Evolutionary conservation across 2,888 invertebrate species (phyloP).

Genomic region (Eumerus sabulonum): DNA sequence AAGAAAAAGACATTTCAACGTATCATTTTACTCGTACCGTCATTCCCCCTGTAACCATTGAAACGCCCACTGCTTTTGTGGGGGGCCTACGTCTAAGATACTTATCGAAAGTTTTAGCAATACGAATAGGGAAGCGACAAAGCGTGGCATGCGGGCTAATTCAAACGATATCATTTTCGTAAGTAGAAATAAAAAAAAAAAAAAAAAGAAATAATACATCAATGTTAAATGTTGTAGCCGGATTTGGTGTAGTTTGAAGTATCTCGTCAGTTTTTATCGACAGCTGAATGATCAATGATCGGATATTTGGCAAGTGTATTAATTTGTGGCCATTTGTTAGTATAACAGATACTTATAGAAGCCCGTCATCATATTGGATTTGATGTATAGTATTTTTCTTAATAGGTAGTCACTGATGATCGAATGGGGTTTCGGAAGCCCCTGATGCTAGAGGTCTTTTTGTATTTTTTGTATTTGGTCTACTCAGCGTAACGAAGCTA

Average conservation of each 20-base stretch:
- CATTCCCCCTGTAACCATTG: slow-evolving; percentile 3
- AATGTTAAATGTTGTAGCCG: background rate
- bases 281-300: background rate
- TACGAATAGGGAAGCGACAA: too few species aligned
- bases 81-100: background rate
- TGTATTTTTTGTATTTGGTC: too few species aligned
- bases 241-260: slow-evolving; percentile 5
- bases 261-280: background rate
- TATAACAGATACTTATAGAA: slow-evolving; percentile 7
- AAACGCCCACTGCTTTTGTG: slow-evolving; percentile 21
- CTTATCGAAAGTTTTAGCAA: too few species aligned
- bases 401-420: too few species aligned
- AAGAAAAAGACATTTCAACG: slow-evolving; percentile 5
- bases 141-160: too few species aligned
- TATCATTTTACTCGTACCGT: slow-evolving; percentile 15
- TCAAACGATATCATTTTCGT: too few species aligned
- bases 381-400: too few species aligned
- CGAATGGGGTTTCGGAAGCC: too few species aligned
- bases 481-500: too few species aligned
- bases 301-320: slow-evolving; percentile 1
- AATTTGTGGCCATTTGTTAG: background rate
- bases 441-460: too few species aligned
- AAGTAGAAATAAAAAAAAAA: too few species aligned
- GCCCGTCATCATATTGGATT: slow-evolving; percentile 1
- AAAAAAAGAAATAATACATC: too few species aligned